Evolutionary conservation across 2,113 vertebrate species (phyloP).

Genomic region (Saguinus midas): DNA sequence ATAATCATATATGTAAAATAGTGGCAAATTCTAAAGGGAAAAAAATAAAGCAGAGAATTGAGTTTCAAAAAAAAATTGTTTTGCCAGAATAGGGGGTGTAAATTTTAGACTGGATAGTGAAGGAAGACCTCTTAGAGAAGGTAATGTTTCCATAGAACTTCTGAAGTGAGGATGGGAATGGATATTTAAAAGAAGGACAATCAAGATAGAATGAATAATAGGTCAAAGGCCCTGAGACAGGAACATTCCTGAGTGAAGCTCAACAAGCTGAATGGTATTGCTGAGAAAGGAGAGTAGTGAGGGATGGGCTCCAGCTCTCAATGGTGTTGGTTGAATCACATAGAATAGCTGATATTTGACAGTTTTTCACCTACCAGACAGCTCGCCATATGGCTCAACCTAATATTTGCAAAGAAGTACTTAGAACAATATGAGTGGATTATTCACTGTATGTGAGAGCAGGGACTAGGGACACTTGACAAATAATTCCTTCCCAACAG

Average conservation of each 20-base stretch:
- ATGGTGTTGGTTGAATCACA: neutral
- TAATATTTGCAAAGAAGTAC: neutral
- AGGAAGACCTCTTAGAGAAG: neutral
- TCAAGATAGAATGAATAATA: neutral
- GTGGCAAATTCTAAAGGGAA: neutral
- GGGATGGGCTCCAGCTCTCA: neutral
- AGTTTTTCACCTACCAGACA: neutral
- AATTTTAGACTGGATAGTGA: neutral
- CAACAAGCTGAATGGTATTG: neutral
- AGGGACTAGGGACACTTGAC: neutral
- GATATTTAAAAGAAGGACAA: neutral
- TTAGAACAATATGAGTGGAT: neutral
- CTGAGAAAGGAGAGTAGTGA: neutral
- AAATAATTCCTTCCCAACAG: neutral
- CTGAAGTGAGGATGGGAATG: neutral
- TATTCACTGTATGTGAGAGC: neutral
- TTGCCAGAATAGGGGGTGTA: neutral
- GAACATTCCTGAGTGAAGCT: neutral
- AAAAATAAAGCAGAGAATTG: neutral
- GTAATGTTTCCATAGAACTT: neutral
- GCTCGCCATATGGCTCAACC: neutral
- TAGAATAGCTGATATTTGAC: neutral
- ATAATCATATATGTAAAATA: neutral
- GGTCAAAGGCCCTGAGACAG: neutral
- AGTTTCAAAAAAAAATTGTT: neutral